These are phyloP conservation scores for Drosophila imparisetae DNA, from an alignment of 2,888 invertebrate genomes.

Conservation along the genomic window DNA sequence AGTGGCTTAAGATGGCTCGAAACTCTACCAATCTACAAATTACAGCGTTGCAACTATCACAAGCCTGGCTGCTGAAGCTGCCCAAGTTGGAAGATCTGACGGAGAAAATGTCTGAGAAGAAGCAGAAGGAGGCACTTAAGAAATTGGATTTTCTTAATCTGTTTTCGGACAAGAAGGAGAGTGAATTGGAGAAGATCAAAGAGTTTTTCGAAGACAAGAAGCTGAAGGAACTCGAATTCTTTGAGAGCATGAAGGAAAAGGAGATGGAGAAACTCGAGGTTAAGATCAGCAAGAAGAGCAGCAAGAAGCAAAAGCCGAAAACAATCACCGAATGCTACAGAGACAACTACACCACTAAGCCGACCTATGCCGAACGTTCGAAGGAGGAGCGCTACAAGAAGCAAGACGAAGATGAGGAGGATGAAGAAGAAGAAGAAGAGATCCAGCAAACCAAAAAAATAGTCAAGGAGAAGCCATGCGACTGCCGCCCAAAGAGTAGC, in stretches of 20 bases:
- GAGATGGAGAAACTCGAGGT: slow-evolving; percentile 35
- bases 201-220: slow-evolving; percentile 66
- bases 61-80: slow-evolving; percentile 54
- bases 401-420: slow-evolving; percentile 3
- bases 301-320: slow-evolving; percentile 19
- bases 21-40: not conserved
- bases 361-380: slow-evolving; percentile 14
- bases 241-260: slow-evolving; percentile 60
- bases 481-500: slow-evolving; percentile 11
- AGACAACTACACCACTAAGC: slow-evolving; percentile 1
- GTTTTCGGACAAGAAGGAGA: slow-evolving; percentile 52
- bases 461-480: slow-evolving; percentile 12
- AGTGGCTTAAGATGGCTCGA: not conserved
- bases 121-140: slow-evolving; percentile 55
- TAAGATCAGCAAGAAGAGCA: slow-evolving; percentile 44
- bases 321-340: slow-evolving; percentile 54
- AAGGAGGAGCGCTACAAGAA: slow-evolving; percentile 25
- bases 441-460: slow-evolving; percentile 7
- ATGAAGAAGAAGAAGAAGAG: slow-evolving; percentile 11
- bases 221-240: slow-evolving; percentile 54
- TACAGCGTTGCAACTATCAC: slow-evolving; percentile 51
- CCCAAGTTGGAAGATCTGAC: slow-evolving; percentile 56
- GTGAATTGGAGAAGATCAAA: slow-evolving; percentile 65
- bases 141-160: slow-evolving; percentile 65
- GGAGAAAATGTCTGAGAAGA: slow-evolving; percentile 43